phyloP scores from a whole-genome alignment of 2,888 invertebrate genomes.

The Eristalis pertinax region DNA sequence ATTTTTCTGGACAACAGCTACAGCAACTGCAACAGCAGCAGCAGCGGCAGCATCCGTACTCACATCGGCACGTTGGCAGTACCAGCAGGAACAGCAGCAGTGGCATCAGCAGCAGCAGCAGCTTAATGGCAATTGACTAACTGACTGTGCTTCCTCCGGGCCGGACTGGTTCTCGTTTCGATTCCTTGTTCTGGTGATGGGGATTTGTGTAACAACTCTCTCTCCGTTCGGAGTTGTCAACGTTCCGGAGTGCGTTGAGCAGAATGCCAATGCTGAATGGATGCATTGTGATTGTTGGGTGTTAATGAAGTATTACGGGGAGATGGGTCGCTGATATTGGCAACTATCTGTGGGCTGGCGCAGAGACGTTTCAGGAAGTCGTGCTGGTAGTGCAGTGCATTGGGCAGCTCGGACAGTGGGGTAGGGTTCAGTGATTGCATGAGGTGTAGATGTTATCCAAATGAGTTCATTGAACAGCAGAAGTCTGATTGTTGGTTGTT shows the following conservation, averaged over 20 bases:
- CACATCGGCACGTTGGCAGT: neutral
- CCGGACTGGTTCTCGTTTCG: conserved; percentile 48
- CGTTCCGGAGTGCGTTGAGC: conserved; percentile 35
- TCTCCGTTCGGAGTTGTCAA: conserved; percentile 49
- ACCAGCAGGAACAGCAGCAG: conserved; percentile 1
- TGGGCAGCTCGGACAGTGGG: neutral
- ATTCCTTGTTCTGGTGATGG: conserved; percentile 36
- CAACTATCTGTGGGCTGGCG: neutral
- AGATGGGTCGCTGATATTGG: conserved; percentile 24
- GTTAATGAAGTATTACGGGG: conserved; percentile 47
- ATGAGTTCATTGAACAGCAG: neutral
- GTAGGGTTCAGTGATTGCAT: no score
- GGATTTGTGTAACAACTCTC: conserved; percentile 27
- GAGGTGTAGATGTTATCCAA: neutral
- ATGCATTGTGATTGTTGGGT: conserved; percentile 49
- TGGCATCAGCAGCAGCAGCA: neutral
- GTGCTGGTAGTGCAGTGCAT: neutral
- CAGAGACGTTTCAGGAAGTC: neutral
- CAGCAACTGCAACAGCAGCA: no score
- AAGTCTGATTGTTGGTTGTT: neutral
- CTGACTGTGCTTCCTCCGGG: conserved; percentile 49
- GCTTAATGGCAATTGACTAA: conserved; percentile 30
- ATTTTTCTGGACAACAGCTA: conserved; percentile 49
- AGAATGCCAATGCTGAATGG: conserved; percentile 15
- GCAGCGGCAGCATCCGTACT: neutral